A percentile compares a stretch with the other conserved stretches of the same genome.
Conservation (phyloP, 2,888 invertebrate species). For the Geotrupes spiniger region DNA sequence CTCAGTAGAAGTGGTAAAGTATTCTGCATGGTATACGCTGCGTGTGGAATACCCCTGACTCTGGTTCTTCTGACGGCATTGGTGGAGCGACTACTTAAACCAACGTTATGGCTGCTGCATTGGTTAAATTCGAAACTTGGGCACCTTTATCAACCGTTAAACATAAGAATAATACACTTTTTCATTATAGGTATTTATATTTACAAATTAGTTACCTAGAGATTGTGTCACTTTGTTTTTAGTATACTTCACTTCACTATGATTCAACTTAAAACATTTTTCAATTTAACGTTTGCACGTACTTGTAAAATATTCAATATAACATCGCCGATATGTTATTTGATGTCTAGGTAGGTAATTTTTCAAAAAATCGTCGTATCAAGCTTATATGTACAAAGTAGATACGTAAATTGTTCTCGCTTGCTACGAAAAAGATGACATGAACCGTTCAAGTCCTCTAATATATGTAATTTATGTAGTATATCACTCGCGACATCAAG, state of each 20-base stretch:
- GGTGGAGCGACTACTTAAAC: slow-evolving; percentile 76
- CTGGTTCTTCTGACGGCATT: slow-evolving; percentile 78
- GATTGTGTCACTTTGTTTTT: slow-evolving; percentile 21
- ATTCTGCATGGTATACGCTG: slow-evolving; percentile 83
- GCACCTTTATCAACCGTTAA: slow-evolving; percentile 70
- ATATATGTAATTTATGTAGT: no score
- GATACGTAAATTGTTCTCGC: no score
- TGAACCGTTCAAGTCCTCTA: no score
- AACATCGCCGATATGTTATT: no score
- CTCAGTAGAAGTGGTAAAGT: slow-evolving; percentile 81
- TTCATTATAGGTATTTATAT: slow-evolving; percentile 59
- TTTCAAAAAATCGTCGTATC: no score
- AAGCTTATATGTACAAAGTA: no score
- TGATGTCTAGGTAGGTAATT: no score
- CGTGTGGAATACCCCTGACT: slow-evolving; percentile 83
- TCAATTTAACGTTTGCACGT: no score
- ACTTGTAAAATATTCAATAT: no score
- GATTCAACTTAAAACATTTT: background rate
- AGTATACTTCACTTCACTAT: background rate
- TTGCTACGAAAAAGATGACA: no score
- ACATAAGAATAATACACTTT: slow-evolving; percentile 74
- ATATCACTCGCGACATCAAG: no score
- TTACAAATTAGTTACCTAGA: slow-evolving; percentile 2
- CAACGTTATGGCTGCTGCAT: slow-evolving; percentile 68
- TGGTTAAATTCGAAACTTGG: slow-evolving; percentile 68